Conservation (phyloP, 2,113 vertebrate genomes). For the Fregetta grallaria region DNA sequence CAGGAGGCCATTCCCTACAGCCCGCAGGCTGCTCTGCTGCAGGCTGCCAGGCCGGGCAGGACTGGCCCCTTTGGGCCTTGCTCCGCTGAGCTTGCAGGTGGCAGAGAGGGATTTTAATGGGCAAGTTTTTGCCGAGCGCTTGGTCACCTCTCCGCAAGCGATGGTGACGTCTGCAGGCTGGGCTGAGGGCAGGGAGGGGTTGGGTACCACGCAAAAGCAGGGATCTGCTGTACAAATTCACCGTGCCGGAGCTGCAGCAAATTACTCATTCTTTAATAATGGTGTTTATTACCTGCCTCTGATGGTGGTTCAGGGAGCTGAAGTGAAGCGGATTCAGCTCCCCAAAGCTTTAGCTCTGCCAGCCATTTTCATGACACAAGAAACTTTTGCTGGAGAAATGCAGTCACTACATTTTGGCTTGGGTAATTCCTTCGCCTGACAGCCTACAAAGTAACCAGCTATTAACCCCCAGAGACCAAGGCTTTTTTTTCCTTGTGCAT, state of each 20-base stretch:
- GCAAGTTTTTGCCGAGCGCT: neutral
- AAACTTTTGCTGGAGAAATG: constrained; percentile 46
- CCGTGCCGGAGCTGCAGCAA: constrained; percentile 1
- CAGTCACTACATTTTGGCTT: neutral
- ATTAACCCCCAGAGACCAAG: neutral
- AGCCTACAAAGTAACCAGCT: constrained; percentile 9
- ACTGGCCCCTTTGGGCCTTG: neutral
- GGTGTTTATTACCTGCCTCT: constrained; percentile 43
- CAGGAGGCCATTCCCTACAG: neutral
- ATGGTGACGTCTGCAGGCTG: neutral
- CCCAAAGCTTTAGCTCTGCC: constrained; percentile 31
- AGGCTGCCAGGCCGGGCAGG: accelerated
- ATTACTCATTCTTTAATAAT: constrained; percentile 50
- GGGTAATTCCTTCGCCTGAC: constrained; percentile 8
- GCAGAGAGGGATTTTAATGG: neutral
- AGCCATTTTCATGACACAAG: constrained; percentile 24
- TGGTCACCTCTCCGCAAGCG: neutral
- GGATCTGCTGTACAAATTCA: neutral
- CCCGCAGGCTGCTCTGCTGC: neutral
- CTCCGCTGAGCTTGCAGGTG: neutral
- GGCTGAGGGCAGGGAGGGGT: neutral
- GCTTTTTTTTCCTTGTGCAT: neutral
- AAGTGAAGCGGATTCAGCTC: constrained; percentile 28
- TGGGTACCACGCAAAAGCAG: neutral
- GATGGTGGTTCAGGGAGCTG: neutral